Evolutionary conservation across 1,140 invertebrate species (phyloP), one percentile per base, ranked within the genome.

Genomic region (Zaprionus kolodkinae): DNA sequence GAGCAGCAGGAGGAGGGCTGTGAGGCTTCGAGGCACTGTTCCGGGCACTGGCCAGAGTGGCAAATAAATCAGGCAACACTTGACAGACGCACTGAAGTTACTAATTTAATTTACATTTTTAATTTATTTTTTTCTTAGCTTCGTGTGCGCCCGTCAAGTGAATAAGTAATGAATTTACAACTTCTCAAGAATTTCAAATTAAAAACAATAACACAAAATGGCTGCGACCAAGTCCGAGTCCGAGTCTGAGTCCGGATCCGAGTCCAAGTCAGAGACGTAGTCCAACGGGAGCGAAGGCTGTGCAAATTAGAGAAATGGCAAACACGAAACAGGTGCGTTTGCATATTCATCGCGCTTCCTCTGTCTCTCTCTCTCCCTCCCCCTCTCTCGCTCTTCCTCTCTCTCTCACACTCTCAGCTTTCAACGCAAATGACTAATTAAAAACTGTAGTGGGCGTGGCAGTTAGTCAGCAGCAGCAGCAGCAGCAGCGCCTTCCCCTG

Each of bases 51-150:
- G 50, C 73, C 61, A 65, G 71, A 65, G 71, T 89, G 71, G 80
- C 85, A 89, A 90, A 89, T 89, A 89, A 89, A 89, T 89, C 85
- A 89, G 86, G 86, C 85, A 80, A 83, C 81, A 85, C 85, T 89
- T 89, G 85, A 89, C 85, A 89, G 85, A 89, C 85, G 86, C 85
- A 89, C 86, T 90, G 81, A 88, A 89, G 85, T 89, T 89, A 81
- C 85, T 89, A 89, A 89, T 89, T 89, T 89, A 89, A 89, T 89
- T 89, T 89, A 90, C 85, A 89, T 89, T 89, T 89, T 89, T 89
- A 89, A 89, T 89, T 89, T 85, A 85, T 89, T 89, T 89, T 56
- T 64, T 76, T 21, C 2, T 21, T 21, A 1, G 21, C 21, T 21
- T 21, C 21, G 21, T 60, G 71, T 69, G 50, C 71, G 50, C 52